Conservation (phyloP, 2,888 invertebrate genomes). For the Cylindroiulus punctatus region DNA sequence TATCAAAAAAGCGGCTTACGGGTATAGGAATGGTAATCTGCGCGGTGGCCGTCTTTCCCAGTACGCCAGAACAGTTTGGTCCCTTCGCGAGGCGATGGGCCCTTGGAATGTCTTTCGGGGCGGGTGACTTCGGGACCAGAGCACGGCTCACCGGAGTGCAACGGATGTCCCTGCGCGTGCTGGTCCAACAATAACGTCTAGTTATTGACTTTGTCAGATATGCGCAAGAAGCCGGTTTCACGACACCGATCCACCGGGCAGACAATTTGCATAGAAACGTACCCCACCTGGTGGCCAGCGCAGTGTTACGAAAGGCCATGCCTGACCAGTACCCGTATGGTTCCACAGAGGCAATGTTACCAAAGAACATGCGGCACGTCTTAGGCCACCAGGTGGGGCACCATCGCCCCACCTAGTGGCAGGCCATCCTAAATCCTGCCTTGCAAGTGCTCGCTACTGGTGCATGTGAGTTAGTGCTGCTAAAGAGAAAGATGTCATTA, state of each 20-base stretch:
- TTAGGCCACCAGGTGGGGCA: neutral
- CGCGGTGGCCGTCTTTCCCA: neutral
- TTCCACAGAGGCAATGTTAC: too few relatives aligned
- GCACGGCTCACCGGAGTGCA: neutral
- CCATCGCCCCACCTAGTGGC: neutral
- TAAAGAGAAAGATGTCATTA: neutral
- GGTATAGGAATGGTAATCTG: constrained; percentile 5
- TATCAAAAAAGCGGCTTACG: neutral
- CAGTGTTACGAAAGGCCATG: too few relatives aligned
- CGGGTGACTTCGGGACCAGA: too few relatives aligned
- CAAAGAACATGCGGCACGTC: too few relatives aligned
- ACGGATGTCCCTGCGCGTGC: neutral
- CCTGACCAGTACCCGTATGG: too few relatives aligned
- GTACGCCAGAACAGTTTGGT: neutral
- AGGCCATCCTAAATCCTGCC: neutral
- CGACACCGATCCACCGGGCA: neutral
- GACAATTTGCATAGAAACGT: neutral
- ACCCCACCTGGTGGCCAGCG: neutral
- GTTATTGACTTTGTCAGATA: neutral
- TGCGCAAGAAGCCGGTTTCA: neutral
- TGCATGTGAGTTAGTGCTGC: neutral
- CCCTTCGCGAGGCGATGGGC: neutral
- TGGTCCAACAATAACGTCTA: neutral
- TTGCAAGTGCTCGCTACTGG: neutral
- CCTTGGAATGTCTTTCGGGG: neutral